Base-by-base conservation (phyloP, 2,797 vertebrate genomes). In the Parotocinclus haroldoi region DNA sequence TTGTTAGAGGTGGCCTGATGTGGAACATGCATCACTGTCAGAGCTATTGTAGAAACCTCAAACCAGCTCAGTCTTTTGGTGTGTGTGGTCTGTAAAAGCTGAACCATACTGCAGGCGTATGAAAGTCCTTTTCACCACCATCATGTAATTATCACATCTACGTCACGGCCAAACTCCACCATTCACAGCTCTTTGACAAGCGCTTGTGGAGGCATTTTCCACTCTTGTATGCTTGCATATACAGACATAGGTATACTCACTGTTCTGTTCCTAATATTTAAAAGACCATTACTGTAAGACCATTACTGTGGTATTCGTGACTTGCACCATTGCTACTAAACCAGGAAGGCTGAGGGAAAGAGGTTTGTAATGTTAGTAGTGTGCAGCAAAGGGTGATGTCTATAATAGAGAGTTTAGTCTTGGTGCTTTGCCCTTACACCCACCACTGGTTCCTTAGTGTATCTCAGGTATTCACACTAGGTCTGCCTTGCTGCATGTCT, bases 131-230 rank as follows among this genome's bases (percentile, higher is more conserved):
- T 27, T 53, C 39, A 27, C 49, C 0, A 7, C 71, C 57, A 71
- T 59, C 45, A 51, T 80, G 65, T 83, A 69, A 83, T 85, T 85
- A 79, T 40, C 57, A 67, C 57, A 51, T 39, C 68, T 64, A 76
- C 75, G 17, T 54, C 39, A 16, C 7, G 58, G 46, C 49, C 67
- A 65, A 71, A 62, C 39, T 45, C 60, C 42, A 14, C 44, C 56
- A 54, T 53, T 68, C 51, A 36, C 27, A 40, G 11, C 38, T 63
- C 11, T 38, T 44, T 11, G 10, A 62, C 59, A 71, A 12, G n/a
- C 62, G 48, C 69, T 49, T 57, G 12, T 16, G 8, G 14, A 57
- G 16, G 10, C 9, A 55, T 68, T 59, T 45, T 44, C 12, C 39
- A n/a, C 17, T 13, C 38, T 18, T 44, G 6, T 17, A 37, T 27